A percentile compares a stretch with the other conserved stretches of the same genome.
Conservation (phyloP, 2,797 vertebrate species). For the Bufotes viridis region DNA sequence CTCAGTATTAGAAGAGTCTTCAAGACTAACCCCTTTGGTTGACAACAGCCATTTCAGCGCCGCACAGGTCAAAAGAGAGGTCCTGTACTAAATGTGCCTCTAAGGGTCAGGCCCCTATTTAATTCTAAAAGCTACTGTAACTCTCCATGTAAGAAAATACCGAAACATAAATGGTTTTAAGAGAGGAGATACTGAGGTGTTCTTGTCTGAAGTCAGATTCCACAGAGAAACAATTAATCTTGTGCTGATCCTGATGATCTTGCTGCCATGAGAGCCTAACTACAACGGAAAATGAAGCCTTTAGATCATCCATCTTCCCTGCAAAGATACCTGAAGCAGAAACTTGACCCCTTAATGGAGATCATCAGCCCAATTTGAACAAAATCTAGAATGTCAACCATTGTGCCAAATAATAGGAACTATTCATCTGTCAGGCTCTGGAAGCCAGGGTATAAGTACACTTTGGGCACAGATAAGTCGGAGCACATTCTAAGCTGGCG, state of each 20-base stretch:
- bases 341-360: constrained; percentile 62
- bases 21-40: background rate
- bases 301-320: constrained; percentile 56
- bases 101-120: constrained; percentile 20
- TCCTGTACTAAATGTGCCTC: constrained; percentile 7
- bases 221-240: constrained; percentile 59
- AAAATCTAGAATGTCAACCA: constrained; percentile 58
- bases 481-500: constrained; percentile 14
- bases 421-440: constrained; percentile 48
- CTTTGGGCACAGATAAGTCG: constrained; percentile 51
- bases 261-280: constrained; percentile 37
- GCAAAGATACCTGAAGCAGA: constrained; percentile 56
- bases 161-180: constrained; percentile 46
- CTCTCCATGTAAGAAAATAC: constrained; percentile 56
- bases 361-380: constrained; percentile 59
- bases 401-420: constrained; percentile 58
- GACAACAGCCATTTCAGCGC: background rate
- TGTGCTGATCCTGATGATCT: constrained; percentile 38
- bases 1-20: background rate
- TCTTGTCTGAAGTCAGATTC: constrained; percentile 54
- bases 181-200: constrained; percentile 48
- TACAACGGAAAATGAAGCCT: constrained; percentile 50
- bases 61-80: background rate
- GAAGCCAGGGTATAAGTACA: constrained; percentile 40
- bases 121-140: constrained; percentile 53